A percentile compares a stretch with the other conserved stretches of the same genome.
Evolutionary conservation across 2,113 vertebrate species (phyloP).

Genomic region (Labeo catla): DNA sequence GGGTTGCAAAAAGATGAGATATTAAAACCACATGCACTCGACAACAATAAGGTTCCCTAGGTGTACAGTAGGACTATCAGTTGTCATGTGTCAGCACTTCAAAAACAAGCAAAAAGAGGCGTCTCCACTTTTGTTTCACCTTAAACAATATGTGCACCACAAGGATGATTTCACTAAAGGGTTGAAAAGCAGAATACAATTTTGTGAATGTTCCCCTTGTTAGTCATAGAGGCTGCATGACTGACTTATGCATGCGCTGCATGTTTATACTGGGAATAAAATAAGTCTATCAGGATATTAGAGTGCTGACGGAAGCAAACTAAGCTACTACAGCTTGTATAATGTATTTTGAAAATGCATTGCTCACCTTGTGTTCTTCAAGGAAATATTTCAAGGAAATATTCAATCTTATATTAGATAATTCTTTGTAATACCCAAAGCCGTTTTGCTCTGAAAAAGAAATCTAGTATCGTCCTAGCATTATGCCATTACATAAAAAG

Average conservation of each 20-base stretch:
- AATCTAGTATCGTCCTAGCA: not conserved
- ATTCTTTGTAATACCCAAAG: not conserved
- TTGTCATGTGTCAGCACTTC: slow-evolving; percentile 13
- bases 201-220: not conserved
- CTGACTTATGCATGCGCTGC: not conserved
- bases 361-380: not conserved
- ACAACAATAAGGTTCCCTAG: slow-evolving; percentile 24
- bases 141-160: not conserved
- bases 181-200: not conserved
- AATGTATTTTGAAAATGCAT: not conserved
- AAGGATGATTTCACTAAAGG: not conserved
- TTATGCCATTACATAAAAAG: slow-evolving; percentile 42
- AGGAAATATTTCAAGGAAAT: slow-evolving; percentile 10
- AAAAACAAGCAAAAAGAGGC: not conserved
- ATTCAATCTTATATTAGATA: not conserved
- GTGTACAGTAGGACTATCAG: slow-evolving; percentile 10
- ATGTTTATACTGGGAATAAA: not conserved
- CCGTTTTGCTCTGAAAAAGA: not conserved
- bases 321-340: not conserved
- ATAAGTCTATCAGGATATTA: not conserved
- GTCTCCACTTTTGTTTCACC: not conserved
- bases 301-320: not conserved
- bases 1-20: not conserved
- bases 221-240: not conserved
- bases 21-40: slow-evolving; percentile 37